Evolutionary conservation across 2,113 vertebrate genomes (phyloP), one percentile per base, ranked within the genome.

Genomic region (Melanerpes aurifrons): DNA sequence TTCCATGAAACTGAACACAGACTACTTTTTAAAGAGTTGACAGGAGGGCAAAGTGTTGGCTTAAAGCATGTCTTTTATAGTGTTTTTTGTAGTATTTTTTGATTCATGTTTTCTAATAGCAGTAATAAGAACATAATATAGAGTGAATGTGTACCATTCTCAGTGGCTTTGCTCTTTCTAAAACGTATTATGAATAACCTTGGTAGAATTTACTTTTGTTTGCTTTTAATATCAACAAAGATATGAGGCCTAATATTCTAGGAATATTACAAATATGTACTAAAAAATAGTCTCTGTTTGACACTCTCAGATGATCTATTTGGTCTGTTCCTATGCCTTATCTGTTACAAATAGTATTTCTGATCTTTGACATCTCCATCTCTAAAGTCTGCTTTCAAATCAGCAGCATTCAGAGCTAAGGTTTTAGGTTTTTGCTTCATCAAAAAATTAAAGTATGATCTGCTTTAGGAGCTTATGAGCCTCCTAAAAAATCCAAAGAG

Each of bases 371-470:
- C 17, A 48, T 32, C 25, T 57, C 24, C 8, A 31, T 47, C 58
- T 87, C 20, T 50, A 7, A 73, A 58, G 8, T 7, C 6, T 85
- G 40, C 12, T 29, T 89, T 76, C 50, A 59, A 18, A 77, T 57
- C 31, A 74, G 43, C 5, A 64, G 8, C 15, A 32, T 59, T 81
- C 35, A 67, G 45, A 62, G 13, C 11, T 82, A 64, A 79, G 26
- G 24, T 12, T 74, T 81, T 12, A 68, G n/a, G 17, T 45, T 85
- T 58, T 74, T 4, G 47, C 75, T 68, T 67, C 11, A 5, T 71
- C 0, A 7, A 68, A 50, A 73, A 22, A 47, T 7, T 4, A 12
- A 72, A 48, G 7, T 1, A 1, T 29, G 5, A 20, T 63, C 35
- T 74, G 20, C 31, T 83, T 66, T 45, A 50, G 19, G 53, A 87